A percentile compares a stretch with the other conserved stretches of the same genome.
phyloP scores from a whole-genome alignment of 1,140 invertebrate species.

The Cydia pomonella region DNA sequence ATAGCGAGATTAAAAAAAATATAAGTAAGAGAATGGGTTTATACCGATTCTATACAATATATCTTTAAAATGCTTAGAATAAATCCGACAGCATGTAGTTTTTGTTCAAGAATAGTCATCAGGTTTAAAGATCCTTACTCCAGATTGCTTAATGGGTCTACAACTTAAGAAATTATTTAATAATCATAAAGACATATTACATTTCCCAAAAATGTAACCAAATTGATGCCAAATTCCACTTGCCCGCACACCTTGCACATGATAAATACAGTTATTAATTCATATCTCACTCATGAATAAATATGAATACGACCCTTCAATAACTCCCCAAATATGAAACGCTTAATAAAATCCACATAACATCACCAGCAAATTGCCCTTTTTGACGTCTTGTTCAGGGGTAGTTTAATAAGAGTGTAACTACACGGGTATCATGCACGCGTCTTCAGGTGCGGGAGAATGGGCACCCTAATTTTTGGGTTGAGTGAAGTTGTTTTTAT shows the following conservation, averaged over 20 bases:
- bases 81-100: no score
- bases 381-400: conserved; percentile 73
- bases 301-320: conserved; percentile 36
- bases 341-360: conserved; percentile 69
- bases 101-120: no score
- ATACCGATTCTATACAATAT: no score
- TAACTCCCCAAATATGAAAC: conserved; percentile 65
- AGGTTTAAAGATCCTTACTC: no score
- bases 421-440: conserved; percentile 18
- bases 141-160: no score
- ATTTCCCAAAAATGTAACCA: neutral
- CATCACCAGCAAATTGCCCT: conserved; percentile 67
- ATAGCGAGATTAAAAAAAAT: neutral
- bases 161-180: neutral
- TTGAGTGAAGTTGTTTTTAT: conserved; percentile 6
- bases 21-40: neutral
- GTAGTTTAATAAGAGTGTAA: conserved; percentile 13
- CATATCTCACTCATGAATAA: conserved; percentile 32
- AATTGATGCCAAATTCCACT: conserved; percentile 14
- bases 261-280: conserved; percentile 31
- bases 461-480: conserved; percentile 35
- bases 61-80: no score
- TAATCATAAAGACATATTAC: neutral
- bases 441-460: conserved; percentile 38
- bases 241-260: conserved; percentile 13